These are phyloP conservation scores for Aphis gossypii DNA, from an alignment of 1,140 invertebrate genomes.

Conservation along the genomic window DNA sequence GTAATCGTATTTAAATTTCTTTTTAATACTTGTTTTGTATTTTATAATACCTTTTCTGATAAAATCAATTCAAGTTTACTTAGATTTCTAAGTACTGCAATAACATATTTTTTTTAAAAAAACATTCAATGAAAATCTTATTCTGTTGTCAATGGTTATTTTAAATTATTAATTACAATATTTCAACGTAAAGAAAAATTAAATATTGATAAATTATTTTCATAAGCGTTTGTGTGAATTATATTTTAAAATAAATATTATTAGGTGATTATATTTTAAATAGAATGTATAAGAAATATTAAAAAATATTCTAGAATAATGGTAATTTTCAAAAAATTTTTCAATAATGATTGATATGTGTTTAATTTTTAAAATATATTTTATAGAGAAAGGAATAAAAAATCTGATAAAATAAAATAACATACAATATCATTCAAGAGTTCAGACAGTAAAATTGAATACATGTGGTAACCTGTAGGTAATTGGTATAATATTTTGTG, in stretches of 20 bases:
- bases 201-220: background rate
- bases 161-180: no score
- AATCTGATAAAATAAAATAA: background rate
- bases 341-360: background rate
- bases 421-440: background rate
- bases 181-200: no score
- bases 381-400: background rate
- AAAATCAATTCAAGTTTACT: background rate
- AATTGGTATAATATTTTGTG: background rate
- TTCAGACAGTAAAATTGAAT: background rate
- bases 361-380: background rate
- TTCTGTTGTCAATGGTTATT: background rate
- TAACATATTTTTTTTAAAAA: background rate
- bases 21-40: background rate
- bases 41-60: background rate
- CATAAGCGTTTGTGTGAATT: background rate
- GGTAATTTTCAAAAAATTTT: background rate
- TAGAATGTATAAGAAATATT: background rate
- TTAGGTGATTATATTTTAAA: background rate
- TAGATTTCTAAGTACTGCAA: background rate
- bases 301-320: background rate
- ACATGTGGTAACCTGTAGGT: background rate
- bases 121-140: background rate
- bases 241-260: background rate
- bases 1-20: background rate